These are phyloP conservation scores for Callopanchax toddi DNA, from an alignment of 2,113 vertebrate species.

Conservation along the genomic window DNA sequence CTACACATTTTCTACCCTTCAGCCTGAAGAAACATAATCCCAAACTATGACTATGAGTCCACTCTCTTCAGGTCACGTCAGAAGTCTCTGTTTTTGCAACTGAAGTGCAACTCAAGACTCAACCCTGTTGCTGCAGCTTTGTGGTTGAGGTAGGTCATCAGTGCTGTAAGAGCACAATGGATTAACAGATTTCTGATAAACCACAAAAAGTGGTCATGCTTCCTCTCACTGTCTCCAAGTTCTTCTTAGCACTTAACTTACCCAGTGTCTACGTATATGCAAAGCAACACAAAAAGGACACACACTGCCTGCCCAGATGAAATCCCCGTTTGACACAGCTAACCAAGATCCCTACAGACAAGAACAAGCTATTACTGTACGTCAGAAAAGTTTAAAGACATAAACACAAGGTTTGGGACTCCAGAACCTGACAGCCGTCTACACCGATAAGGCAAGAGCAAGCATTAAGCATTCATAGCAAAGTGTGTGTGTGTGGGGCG, in stretches of 20 bases:
- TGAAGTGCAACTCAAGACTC: no score
- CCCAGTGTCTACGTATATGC: slow-evolving; percentile 31
- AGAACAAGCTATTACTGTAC: slow-evolving; percentile 75
- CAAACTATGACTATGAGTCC: no score
- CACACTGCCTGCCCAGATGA: slow-evolving; percentile 43
- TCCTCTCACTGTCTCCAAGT: slow-evolving; percentile 48
- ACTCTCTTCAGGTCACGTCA: no score
- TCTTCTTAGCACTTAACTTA: slow-evolving; percentile 35
- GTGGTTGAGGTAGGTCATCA: slow-evolving; percentile 22
- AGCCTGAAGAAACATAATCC: no score
- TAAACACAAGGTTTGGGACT: slow-evolving; percentile 58
- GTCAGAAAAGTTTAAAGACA: slow-evolving; percentile 76
- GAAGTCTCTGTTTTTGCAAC: no score
- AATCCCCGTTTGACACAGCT: slow-evolving; percentile 76
- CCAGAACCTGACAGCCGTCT: slow-evolving; percentile 67
- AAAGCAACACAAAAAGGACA: slow-evolving; percentile 57
- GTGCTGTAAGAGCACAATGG: slow-evolving; percentile 56
- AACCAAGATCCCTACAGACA: slow-evolving; percentile 64
- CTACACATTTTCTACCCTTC: no score
- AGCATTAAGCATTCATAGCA: slow-evolving; percentile 62
- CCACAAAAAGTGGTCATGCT: slow-evolving; percentile 52
- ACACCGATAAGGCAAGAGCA: slow-evolving; percentile 54
- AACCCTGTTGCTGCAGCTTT: no score
- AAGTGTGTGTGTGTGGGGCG: no score
- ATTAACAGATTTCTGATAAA: slow-evolving; percentile 75